Evolutionary conservation across 1,140 invertebrate species (phyloP), one percentile per base, ranked within the genome.

Genomic region (Pemphigus obesinymphae): DNA sequence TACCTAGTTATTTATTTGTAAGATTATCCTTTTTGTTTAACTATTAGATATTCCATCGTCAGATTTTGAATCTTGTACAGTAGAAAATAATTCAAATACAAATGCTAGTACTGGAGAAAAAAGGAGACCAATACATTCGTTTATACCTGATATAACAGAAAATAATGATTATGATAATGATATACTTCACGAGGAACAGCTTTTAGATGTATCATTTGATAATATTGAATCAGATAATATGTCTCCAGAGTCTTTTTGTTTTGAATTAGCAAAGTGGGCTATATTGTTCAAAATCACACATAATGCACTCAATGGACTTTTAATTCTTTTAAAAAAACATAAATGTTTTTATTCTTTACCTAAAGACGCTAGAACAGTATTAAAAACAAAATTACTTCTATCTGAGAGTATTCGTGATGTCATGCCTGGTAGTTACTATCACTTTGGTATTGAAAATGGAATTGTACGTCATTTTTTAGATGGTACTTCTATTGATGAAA

Each of bases 401-500:
- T 40, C 1, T 23, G 34, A 45, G 20, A 70, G 37, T 26, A 70
- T 70, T 43, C 20, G n/a, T 15, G 7, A 70, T n/a, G 23, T 70
- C 20, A 70, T 26, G 5, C 37, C 45, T 23, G 84, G 83, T 48
- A 31, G 48, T 37, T 84, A 84, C 37, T 82, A 61, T 72, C 84
- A 84, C 68, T 83, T 82, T 50, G 80, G 82, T 6, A n/a, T 83
- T 17, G 3, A 82, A 55, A 82, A 75, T 29, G 82, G 55, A 80
- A 31, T 82, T 72, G 5, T 23, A 17, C 23, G n/a, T 1, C n/a
- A 70, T 45, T 70, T 43, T 45, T 11, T 26, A 23, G 23, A 70
- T 70, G 34, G n/a, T 70, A 45, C 53, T 75, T 45, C 26, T 61
- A 66, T 23, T 55, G 8, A 70, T 23, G 40, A 45, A 43, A 70